These are phyloP conservation scores for Lutjanus campechanus DNA, from an alignment of 2,797 vertebrate species.

Conservation along the genomic window DNA sequence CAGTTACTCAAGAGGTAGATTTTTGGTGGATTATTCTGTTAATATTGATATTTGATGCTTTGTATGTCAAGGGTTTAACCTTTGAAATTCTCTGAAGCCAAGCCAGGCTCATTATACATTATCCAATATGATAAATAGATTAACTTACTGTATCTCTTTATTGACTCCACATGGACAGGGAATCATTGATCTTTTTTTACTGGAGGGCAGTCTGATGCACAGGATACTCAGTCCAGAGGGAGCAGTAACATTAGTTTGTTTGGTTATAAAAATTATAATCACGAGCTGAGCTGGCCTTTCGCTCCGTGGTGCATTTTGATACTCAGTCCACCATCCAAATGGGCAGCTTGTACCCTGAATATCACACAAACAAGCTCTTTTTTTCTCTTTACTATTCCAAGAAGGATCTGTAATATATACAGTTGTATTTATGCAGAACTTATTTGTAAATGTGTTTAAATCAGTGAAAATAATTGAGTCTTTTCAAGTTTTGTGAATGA, in stretches of 20 bases:
- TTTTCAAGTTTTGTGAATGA: background rate
- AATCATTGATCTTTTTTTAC: conserved; percentile 15
- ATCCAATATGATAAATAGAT: background rate
- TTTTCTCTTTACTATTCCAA: background rate
- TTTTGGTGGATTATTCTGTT: background rate
- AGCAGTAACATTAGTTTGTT: background rate
- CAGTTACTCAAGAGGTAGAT: too few species aligned
- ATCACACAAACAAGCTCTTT: background rate
- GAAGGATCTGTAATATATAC: background rate
- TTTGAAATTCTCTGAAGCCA: background rate
- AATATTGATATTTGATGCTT: background rate
- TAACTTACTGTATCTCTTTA: conserved; percentile 15
- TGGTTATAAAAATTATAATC: conserved; percentile 24
- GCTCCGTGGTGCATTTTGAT: background rate
- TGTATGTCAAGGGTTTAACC: background rate
- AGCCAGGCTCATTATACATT: background rate
- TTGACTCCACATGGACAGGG: conserved; percentile 8
- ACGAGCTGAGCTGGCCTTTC: background rate
- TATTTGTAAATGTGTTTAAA: too few species aligned
- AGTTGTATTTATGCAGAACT: too few species aligned
- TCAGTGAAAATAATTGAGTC: background rate
- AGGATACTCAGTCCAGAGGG: background rate
- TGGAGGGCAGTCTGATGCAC: background rate
- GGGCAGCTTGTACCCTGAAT: background rate
- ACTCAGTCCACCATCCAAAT: too few species aligned